These are phyloP conservation scores for Procavia capensis DNA, from an alignment of 2,113 vertebrate genomes.

Conservation along the genomic window DNA sequence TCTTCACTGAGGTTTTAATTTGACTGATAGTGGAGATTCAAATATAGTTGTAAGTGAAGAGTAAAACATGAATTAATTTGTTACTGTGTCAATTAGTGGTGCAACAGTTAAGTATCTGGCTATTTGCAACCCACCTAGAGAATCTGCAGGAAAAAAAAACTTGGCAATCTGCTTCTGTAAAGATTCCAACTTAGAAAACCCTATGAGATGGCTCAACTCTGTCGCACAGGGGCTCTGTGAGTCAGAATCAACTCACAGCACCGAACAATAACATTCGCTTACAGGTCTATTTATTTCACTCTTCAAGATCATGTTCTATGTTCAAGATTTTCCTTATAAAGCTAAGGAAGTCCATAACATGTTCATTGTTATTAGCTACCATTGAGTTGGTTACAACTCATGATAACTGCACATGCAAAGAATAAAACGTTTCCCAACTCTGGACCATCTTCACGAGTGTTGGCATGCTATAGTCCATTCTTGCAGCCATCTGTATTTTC, in stretches of 20 bases:
- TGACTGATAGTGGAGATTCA: background rate
- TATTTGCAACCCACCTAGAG: background rate
- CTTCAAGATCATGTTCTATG: conserved; percentile 19
- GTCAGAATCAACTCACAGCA: too few relatives aligned
- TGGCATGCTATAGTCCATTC: background rate
- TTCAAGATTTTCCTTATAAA: conserved; percentile 33
- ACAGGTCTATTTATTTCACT: background rate
- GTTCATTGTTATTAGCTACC: background rate
- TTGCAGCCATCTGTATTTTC: too few relatives aligned
- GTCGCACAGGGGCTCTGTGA: background rate
- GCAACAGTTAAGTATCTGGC: background rate
- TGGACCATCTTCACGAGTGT: background rate
- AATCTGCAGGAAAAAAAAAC: background rate
- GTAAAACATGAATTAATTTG: background rate
- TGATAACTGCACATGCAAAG: background rate
- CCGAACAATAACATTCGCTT: background rate
- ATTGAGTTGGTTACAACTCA: background rate
- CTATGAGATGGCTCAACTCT: background rate
- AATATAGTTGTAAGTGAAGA: conserved; percentile 21
- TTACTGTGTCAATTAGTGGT: background rate
- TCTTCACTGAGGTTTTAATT: conserved; percentile 4
- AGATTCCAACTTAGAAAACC: background rate
- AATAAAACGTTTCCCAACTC: background rate
- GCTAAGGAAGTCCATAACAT: background rate
- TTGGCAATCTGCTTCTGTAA: background rate